phyloP scores from a whole-genome alignment of 2,113 vertebrate genomes.

The Aspidoscelis tigris region DNA sequence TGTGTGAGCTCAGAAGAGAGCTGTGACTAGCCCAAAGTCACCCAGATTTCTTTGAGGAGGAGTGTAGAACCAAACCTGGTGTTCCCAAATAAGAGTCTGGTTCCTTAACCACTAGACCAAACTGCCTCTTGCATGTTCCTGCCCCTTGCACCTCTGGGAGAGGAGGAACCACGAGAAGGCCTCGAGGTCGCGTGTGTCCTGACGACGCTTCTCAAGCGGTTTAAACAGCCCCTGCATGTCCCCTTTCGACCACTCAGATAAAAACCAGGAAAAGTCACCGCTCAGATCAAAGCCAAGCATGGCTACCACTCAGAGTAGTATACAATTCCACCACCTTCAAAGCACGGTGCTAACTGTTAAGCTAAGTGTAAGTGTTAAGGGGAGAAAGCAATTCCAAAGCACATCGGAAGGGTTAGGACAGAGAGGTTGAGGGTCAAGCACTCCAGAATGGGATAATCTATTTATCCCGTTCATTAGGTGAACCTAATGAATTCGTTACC shows the following conservation, averaged over 20 bases:
- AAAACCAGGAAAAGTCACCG: neutral
- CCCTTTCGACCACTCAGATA: neutral
- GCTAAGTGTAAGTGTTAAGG: neutral
- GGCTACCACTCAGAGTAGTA: neutral
- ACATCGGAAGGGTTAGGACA: conserved; percentile 3
- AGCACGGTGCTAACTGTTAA: neutral
- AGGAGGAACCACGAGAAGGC: too few species aligned
- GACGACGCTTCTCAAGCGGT: neutral
- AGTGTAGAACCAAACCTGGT: too few species aligned
- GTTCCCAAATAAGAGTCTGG: too few species aligned
- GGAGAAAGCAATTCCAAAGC: neutral
- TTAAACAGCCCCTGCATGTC: neutral
- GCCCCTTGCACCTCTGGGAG: too few species aligned
- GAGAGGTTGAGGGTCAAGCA: conserved; percentile 50
- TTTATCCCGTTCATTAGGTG: conserved; percentile 73
- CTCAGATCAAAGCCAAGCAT: neutral
- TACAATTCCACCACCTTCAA: neutral
- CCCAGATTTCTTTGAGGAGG: too few species aligned
- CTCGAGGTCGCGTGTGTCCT: too few species aligned
- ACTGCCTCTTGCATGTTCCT: too few species aligned
- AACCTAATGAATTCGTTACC: conserved; percentile 72
- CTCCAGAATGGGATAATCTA: conserved; percentile 67
- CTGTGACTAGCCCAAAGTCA: too few species aligned
- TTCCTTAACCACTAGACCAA: too few species aligned
- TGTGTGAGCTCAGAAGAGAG: too few species aligned